Evolutionary conservation across 2,113 vertebrate species (phyloP).

Genomic region (Platanista minor): DNA sequence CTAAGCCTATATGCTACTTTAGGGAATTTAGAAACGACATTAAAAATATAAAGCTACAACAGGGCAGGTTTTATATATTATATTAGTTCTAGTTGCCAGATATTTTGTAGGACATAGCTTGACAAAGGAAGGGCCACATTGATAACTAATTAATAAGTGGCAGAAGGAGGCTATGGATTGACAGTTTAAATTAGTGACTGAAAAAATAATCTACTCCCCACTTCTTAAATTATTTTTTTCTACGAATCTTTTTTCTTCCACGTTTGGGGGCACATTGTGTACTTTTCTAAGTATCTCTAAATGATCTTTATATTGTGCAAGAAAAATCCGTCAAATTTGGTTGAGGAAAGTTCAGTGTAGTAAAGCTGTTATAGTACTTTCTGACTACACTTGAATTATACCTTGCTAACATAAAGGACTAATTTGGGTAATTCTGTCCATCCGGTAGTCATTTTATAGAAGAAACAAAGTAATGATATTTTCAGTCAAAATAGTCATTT

Average conservation of each 20-base stretch:
- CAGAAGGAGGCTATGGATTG: neutral
- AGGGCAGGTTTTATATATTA: neutral
- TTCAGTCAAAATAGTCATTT: neutral
- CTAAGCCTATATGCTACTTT: neutral
- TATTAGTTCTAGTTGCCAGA: neutral
- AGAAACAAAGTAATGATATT: neutral
- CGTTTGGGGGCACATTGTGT: fast-evolving
- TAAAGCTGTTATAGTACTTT: neutral
- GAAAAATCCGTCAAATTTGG: neutral
- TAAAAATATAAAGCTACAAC: neutral
- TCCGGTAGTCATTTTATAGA: neutral
- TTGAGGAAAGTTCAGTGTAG: neutral
- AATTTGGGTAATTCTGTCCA: neutral
- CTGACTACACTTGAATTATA: neutral
- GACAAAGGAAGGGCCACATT: neutral
- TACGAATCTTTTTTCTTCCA: neutral
- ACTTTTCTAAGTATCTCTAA: neutral
- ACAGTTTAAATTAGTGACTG: neutral
- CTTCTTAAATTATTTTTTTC: neutral
- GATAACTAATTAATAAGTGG: neutral
- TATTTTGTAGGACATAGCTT: neutral
- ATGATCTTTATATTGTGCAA: neutral
- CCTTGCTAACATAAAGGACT: neutral
- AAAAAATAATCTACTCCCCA: neutral
- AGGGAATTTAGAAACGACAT: neutral